Percentiles rank a stretch among this genome's conserved stretches.
phyloP scores from a whole-genome alignment of 2,797 vertebrate species.

The Sciurus vulgaris region DNA sequence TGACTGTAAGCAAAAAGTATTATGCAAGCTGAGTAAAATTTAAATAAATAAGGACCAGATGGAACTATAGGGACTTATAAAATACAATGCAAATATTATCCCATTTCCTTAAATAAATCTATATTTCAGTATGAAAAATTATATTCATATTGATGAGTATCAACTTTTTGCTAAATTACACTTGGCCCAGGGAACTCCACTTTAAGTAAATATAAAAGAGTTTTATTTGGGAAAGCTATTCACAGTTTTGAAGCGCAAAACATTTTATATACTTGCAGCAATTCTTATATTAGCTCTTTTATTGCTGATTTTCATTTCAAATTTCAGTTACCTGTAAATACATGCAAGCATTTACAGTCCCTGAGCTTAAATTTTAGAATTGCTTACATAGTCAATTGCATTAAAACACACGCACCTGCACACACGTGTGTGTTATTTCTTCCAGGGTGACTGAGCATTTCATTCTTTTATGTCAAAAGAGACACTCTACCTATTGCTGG shows the following conservation, averaged over 20 bases:
- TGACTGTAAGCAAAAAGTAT: slow-evolving; percentile 87
- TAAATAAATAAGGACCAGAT: slow-evolving; percentile 88
- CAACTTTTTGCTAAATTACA: slow-evolving; percentile 84
- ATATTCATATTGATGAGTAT: slow-evolving; percentile 86
- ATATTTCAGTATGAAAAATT: slow-evolving; percentile 88
- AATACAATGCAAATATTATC: slow-evolving; percentile 87
- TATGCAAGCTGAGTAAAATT: slow-evolving; percentile 87
- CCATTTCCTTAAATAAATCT: slow-evolving; percentile 88
- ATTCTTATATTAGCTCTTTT: slow-evolving; percentile 80
- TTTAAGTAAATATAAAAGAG: slow-evolving; percentile 85
- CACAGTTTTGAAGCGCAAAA: slow-evolving; percentile 69
- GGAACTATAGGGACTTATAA: slow-evolving; percentile 87
- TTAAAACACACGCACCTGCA: not conserved
- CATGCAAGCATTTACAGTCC: not conserved
- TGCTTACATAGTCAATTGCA: not conserved
- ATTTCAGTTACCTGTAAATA: slow-evolving; percentile 80
- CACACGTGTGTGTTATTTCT: not conserved
- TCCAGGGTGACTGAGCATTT: slow-evolving; percentile 21
- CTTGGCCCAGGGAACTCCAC: slow-evolving; percentile 80
- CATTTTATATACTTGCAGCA: slow-evolving; percentile 72
- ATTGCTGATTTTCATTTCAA: slow-evolving; percentile 80
- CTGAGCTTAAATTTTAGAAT: not conserved
- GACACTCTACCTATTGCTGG: not conserved
- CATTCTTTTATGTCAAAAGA: slow-evolving; percentile 46
- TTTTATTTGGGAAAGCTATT: slow-evolving; percentile 80